Evolutionary conservation across 2,797 vertebrate genomes (phyloP).

Genomic region (Potorous gilbertii): DNA sequence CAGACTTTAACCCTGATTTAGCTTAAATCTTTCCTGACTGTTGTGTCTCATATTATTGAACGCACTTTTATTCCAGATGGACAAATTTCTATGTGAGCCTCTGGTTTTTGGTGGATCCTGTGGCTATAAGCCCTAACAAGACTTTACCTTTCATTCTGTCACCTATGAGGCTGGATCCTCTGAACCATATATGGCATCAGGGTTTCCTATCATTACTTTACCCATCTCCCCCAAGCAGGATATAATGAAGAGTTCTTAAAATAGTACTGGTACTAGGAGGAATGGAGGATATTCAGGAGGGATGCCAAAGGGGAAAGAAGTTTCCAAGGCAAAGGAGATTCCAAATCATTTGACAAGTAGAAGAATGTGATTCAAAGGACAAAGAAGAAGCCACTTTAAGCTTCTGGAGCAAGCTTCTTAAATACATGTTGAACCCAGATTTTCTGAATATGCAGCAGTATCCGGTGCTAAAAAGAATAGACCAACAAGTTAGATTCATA

Average conservation of each 20-base stretch:
- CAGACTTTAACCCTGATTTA: background rate
- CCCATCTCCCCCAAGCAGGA: background rate
- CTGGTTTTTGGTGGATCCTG: background rate
- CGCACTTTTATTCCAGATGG: background rate
- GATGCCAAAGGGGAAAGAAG: background rate
- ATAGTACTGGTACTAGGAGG: background rate
- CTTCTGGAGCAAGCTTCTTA: background rate
- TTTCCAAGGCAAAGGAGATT: background rate
- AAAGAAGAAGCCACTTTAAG: background rate
- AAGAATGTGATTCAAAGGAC: background rate
- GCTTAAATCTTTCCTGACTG: background rate
- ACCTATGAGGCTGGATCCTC: background rate
- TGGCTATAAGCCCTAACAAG: background rate
- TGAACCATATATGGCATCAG: background rate
- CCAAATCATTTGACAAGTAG: background rate
- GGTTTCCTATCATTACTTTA: background rate
- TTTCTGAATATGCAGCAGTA: background rate
- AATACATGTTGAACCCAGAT: background rate
- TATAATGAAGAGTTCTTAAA: background rate
- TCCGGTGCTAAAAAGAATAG: background rate
- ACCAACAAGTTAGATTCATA: background rate
- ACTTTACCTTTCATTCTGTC: background rate
- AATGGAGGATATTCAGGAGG: background rate
- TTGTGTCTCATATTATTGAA: background rate
- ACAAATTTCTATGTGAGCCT: background rate